phyloP scores from a whole-genome alignment of 2,888 invertebrate species.

The Nemurella pictetii region DNA sequence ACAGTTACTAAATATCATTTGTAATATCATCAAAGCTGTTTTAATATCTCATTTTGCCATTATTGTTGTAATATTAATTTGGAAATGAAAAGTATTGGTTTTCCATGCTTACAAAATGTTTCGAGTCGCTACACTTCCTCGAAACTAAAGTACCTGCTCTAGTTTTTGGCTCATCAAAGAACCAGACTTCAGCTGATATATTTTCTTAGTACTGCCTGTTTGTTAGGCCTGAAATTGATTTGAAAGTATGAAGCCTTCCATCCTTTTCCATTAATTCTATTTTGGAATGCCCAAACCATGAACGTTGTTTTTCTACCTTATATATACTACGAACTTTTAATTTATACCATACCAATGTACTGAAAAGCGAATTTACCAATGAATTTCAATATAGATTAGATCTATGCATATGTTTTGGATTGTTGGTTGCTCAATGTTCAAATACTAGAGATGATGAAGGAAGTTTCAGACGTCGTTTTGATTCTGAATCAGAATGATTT shows the following conservation, averaged over 20 bases:
- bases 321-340: not conserved
- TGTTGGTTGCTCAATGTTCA: slow-evolving; percentile 40
- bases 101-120: not conserved
- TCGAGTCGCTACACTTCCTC: not conserved
- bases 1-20: not conserved
- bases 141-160: not conserved
- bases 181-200: too few species aligned
- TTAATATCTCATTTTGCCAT: not conserved
- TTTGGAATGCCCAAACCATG: not conserved
- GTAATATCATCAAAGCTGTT: not conserved
- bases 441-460: slow-evolving; percentile 26
- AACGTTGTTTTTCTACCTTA: not conserved
- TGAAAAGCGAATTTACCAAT: slow-evolving; percentile 23
- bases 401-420: slow-evolving; percentile 21
- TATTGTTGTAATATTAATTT: not conserved
- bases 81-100: not conserved
- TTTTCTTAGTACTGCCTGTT: not conserved
- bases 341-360: slow-evolving; percentile 4
- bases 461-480: not conserved
- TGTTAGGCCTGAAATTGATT: not conserved
- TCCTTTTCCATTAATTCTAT: not conserved
- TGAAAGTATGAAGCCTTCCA: too few species aligned
- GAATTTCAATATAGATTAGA: slow-evolving; percentile 10
- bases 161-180: not conserved
- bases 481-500: not conserved